Evolutionary conservation across 2,113 vertebrate genomes (phyloP).

Genomic region (Tychaedon coryphoeus): DNA sequence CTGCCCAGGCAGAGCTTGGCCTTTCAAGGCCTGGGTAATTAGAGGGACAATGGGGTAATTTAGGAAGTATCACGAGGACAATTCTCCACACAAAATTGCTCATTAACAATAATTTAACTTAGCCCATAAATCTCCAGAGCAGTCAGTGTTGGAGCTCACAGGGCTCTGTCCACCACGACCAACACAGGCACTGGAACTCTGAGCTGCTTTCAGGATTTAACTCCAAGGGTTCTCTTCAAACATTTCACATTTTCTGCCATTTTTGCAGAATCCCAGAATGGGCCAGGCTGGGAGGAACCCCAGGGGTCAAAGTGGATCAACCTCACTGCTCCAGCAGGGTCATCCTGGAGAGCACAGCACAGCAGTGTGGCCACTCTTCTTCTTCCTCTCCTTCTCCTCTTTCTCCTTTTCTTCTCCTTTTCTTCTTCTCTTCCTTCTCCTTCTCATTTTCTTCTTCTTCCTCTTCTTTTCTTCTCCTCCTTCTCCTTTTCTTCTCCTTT

Average conservation of each 20-base stretch:
- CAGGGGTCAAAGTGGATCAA: not conserved
- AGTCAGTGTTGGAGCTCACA: not conserved
- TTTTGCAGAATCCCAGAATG: not conserved
- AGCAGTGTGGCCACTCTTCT: not conserved
- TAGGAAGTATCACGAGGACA: not conserved
- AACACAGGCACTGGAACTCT: rapidly evolving
- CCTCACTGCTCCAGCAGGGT: not conserved
- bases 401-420: too few relatives aligned
- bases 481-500: rapidly evolving
- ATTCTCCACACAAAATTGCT: not conserved
- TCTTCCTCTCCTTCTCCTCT: rapidly evolving
- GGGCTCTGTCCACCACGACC: rapidly evolving
- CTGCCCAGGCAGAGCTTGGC: not conserved
- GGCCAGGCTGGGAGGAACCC: not conserved
- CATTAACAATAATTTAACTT: not conserved
- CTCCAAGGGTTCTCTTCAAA: not conserved
- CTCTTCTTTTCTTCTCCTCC: too few relatives aligned
- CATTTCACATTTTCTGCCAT: not conserved
- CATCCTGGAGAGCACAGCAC: not conserved
- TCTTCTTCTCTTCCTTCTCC: rapidly evolving
- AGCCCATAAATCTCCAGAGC: not conserved
- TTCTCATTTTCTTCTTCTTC: not conserved
- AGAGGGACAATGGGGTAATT: not conserved
- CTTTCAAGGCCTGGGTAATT: not conserved
- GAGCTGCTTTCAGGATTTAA: not conserved